Evolutionary conservation across 2,888 invertebrate species (phyloP), one percentile per base, ranked within the genome.

Genomic region (Sarcophaga subvicina): DNA sequence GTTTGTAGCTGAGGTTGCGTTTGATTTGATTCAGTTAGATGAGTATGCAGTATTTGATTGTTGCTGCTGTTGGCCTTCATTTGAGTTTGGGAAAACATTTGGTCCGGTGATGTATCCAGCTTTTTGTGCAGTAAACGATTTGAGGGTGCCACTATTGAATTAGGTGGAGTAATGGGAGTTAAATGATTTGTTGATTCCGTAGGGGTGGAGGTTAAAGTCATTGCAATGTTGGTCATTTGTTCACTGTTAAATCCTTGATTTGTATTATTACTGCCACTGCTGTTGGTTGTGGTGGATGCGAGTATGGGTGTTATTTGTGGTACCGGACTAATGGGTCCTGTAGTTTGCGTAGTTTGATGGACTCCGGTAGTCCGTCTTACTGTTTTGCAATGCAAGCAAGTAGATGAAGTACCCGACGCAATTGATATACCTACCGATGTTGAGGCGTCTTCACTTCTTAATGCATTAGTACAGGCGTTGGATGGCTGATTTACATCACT

Each of bases 311-410:
- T 75, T 25, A 62, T 82, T 85, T 92, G 89, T 14, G 93, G 93
- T 5, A 93, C 90, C 2, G 93, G 93, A 59, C 94, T 94, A 4
- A 94, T 92, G 0, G 94, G 94, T 0, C 93, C 94, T n/a, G 94
- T 94, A 17, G 93, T 93, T 84, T 94, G 94, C 0, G 94, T 94
- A 4, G 93, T 94, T 81, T 94, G 94, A 88, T 94, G 94, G 1
- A 94, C 94, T 3, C 94, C 94, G 3, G 94, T 93, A 4, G 94
- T 93, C 1, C 94, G 90, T 1, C 93, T 90, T 12, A 92, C 91
- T 4, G 93, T 93, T 79, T 93, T 93, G 79, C 94, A 94, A 80
- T 94, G 94, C 25, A 93, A 83, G 20, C 94, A 94, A 4, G 94
- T 93, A 0, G 91, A 90, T 27, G 90, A 89, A 17, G 79, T 67